Conservation (phyloP, 2,113 vertebrate genomes). For the Tichodroma muraria region DNA sequence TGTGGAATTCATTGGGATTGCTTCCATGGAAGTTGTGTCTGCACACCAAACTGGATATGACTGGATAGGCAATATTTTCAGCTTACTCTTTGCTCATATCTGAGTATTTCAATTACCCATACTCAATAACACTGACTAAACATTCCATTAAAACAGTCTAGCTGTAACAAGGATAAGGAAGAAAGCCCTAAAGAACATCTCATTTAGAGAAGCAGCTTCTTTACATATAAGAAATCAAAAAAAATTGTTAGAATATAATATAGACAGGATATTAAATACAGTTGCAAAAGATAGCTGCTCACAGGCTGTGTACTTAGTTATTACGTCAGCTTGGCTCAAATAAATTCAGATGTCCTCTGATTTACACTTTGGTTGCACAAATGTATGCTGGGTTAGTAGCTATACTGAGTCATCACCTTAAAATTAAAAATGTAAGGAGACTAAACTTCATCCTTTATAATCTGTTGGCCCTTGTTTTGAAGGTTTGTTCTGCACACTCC, state of each 20-base stretch:
- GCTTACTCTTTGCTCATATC: not conserved
- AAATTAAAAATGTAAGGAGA: not conserved
- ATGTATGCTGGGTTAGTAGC: not conserved
- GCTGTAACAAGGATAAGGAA: not conserved
- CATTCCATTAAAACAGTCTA: not conserved
- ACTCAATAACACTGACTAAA: not conserved
- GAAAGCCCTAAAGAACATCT: not conserved
- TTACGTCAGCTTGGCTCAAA: not conserved
- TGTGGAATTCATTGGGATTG: not conserved
- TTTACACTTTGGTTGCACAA: not conserved
- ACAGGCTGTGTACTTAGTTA: not conserved
- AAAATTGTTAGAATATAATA: not conserved
- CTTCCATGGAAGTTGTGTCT: not conserved
- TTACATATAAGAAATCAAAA: not conserved
- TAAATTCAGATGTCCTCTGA: not conserved
- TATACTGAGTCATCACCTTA: not conserved
- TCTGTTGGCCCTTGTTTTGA: not conserved
- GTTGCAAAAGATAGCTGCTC: not conserved
- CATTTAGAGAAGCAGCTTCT: not conserved
- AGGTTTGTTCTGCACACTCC: not conserved
- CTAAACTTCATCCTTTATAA: not conserved
- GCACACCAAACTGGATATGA: rapidly evolving
- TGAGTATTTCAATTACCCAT: not conserved
- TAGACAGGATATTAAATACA: not conserved
- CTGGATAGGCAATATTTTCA: not conserved